These are phyloP conservation scores for Bradynema listronoti DNA, from an alignment of 1,140 invertebrate species.

Conservation along the genomic window DNA sequence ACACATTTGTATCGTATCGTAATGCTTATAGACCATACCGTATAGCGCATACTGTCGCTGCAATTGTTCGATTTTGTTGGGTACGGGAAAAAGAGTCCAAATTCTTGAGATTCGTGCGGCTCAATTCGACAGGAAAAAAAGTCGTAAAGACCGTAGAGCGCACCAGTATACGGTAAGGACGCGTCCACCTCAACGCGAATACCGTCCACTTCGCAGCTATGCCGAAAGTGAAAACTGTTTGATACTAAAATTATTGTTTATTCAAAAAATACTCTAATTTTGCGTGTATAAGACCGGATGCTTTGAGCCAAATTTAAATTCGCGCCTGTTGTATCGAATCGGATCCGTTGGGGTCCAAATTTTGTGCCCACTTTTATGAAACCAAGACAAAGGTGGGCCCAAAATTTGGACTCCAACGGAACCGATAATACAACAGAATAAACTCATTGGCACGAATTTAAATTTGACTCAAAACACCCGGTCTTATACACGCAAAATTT, in stretches of 20 bases:
- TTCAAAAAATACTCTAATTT: too few relatives aligned
- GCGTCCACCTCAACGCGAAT: slow-evolving; percentile 45
- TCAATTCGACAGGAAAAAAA: slow-evolving; percentile 56
- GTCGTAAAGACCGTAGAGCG: slow-evolving; percentile 56
- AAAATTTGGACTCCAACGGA: not conserved
- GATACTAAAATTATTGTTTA: too few relatives aligned
- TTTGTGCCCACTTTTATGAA: too few relatives aligned
- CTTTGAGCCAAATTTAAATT: too few relatives aligned
- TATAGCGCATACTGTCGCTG: slow-evolving; percentile 50
- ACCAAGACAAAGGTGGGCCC: too few relatives aligned
- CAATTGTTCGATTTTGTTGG: slow-evolving; percentile 51
- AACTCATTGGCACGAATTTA: too few relatives aligned
- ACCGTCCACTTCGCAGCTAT: slow-evolving; percentile 47
- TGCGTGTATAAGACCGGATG: too few relatives aligned
- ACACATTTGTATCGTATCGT: not conserved
- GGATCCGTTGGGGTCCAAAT: not conserved
- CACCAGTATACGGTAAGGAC: slow-evolving; percentile 54
- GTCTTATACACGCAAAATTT: too few relatives aligned
- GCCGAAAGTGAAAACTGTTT: slow-evolving; percentile 51
- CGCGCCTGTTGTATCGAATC: too few relatives aligned
- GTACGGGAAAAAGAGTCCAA: slow-evolving; percentile 54
- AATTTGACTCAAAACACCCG: too few relatives aligned
- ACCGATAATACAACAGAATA: too few relatives aligned
- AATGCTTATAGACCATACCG: slow-evolving; percentile 25
- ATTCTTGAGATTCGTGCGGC: slow-evolving; percentile 46